Evolutionary conservation across 2,113 vertebrate genomes (phyloP).

Genomic region (Hylia prasina): DNA sequence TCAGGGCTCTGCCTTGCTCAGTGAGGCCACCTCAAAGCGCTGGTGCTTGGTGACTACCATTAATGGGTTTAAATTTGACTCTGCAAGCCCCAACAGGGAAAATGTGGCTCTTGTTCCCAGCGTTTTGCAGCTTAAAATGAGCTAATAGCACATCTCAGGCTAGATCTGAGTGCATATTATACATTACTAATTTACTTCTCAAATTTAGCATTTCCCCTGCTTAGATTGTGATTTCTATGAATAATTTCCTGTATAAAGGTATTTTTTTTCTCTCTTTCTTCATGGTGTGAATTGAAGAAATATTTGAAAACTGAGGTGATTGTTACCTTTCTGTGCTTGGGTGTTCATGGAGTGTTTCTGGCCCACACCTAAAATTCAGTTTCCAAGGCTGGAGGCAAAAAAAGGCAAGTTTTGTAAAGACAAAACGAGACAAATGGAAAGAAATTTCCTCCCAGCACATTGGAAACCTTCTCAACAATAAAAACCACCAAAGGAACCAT

Average conservation of each 20-base stretch:
- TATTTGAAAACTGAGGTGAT: not conserved
- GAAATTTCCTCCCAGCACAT: not conserved
- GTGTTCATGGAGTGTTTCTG: not conserved
- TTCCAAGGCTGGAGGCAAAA: not conserved
- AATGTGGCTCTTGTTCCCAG: not conserved
- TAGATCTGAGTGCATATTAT: not conserved
- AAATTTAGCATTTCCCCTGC: not conserved
- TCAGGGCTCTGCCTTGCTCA: not conserved
- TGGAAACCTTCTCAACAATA: not conserved
- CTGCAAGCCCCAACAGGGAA: not conserved
- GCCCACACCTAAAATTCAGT: not conserved
- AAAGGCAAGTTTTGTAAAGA: not conserved
- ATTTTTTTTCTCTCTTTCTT: not conserved
- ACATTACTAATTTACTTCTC: not conserved
- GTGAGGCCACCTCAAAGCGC: fast-evolving
- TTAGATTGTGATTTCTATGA: not conserved
- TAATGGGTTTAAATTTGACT: not conserved
- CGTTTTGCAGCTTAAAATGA: not conserved
- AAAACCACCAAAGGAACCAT: not conserved
- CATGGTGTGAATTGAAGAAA: not conserved
- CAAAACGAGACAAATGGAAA: not conserved
- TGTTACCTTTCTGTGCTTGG: not conserved
- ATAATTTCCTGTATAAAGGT: not conserved
- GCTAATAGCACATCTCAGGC: not conserved
- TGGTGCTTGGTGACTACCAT: not conserved